These are phyloP conservation scores for Leucania comma DNA, from an alignment of 2,888 invertebrate species.

Conservation along the genomic window DNA sequence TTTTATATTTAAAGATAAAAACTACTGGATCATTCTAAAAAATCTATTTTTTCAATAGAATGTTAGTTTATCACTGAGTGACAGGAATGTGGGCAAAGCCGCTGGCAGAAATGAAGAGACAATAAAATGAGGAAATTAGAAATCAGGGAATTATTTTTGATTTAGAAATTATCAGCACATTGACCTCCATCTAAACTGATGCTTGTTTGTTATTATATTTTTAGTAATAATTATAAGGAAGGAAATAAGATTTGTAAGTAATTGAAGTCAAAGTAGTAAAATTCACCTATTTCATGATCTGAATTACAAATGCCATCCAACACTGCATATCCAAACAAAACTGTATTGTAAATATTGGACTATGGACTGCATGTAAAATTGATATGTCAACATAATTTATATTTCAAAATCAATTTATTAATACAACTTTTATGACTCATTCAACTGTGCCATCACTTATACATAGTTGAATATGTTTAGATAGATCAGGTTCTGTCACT, in stretches of 20 bases:
- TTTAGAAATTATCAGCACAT: conserved; percentile 6
- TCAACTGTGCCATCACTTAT: background rate
- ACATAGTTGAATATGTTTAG: conserved; percentile 7
- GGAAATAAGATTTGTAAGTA: background rate
- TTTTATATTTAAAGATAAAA: too few species aligned
- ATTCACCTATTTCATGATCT: background rate
- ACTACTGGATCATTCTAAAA: too few species aligned
- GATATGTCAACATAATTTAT: conserved; percentile 9
- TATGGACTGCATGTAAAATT: conserved; percentile 34
- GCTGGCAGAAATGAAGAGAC: too few species aligned
- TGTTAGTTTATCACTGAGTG: too few species aligned
- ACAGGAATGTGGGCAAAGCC: too few species aligned
- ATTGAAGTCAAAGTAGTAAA: background rate
- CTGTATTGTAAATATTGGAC: conserved; percentile 26
- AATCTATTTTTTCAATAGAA: too few species aligned
- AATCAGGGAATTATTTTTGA: too few species aligned
- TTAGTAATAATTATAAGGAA: background rate
- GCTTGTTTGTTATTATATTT: background rate
- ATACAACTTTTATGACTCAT: conserved; percentile 9
- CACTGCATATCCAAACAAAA: background rate
- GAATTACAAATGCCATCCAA: background rate
- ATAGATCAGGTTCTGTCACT: conserved; percentile 23
- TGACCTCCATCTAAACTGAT: background rate
- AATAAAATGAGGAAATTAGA: too few species aligned
- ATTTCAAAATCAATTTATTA: background rate